Evolutionary conservation across 2,797 vertebrate species (phyloP).

Genomic region (Propithecus deckenii): DNA sequence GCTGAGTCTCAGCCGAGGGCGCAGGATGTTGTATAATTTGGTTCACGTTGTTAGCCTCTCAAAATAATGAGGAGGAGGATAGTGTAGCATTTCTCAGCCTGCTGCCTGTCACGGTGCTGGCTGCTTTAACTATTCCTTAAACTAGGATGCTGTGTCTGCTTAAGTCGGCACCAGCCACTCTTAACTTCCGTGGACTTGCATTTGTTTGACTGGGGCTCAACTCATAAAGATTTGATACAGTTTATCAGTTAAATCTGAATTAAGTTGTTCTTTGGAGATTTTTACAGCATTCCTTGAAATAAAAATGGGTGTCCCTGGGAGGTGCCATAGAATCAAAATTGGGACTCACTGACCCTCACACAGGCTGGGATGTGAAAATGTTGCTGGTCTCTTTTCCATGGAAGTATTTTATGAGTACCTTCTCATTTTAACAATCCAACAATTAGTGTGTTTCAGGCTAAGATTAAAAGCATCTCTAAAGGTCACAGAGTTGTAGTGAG

Average conservation of each 20-base stretch:
- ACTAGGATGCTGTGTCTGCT: slow-evolving; percentile 45
- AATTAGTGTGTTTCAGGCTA: slow-evolving; percentile 13
- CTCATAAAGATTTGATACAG: not conserved
- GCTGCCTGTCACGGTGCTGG: slow-evolving; percentile 68
- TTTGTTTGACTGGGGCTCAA: slow-evolving; percentile 23
- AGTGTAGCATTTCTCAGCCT: slow-evolving; percentile 68
- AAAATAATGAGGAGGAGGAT: slow-evolving; percentile 74
- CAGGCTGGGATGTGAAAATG: not conserved
- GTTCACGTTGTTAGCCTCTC: slow-evolving; percentile 72
- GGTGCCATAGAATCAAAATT: not conserved
- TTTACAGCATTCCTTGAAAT: slow-evolving; percentile 5
- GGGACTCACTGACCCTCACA: not conserved
- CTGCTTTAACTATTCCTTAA: slow-evolving; percentile 57
- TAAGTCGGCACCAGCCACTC: slow-evolving; percentile 38
- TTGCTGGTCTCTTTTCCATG: slow-evolving; percentile 14
- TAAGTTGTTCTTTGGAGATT: slow-evolving; percentile 49
- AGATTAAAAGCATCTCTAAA: not conserved
- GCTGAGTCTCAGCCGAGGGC: slow-evolving; percentile 71
- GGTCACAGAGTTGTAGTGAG: not conserved
- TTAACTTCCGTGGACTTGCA: slow-evolving; percentile 23
- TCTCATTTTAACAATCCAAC: slow-evolving; percentile 37
- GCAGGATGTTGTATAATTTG: slow-evolving; percentile 76
- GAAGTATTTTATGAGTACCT: not conserved
- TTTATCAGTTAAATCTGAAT: slow-evolving; percentile 26
- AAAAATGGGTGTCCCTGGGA: not conserved